Evolutionary conservation across 1,140 invertebrate species (phyloP).

Genomic region (Drosophila bocqueti): DNA sequence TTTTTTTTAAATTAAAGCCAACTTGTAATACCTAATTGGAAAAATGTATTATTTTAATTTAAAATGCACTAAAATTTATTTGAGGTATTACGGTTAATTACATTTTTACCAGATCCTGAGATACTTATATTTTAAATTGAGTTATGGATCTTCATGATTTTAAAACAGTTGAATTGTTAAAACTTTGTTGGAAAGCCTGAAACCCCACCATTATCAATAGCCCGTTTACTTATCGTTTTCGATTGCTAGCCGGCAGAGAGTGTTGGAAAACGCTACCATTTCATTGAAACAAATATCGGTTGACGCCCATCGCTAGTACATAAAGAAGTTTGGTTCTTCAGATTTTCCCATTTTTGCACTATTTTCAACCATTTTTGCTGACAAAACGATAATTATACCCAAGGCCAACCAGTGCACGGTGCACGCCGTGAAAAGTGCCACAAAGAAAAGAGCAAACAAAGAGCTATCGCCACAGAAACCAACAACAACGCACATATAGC

Average conservation of each 20-base stretch:
- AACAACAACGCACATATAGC: slow-evolving; percentile 48
- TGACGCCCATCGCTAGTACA: slow-evolving; percentile 30
- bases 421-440: neutral
- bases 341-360: slow-evolving; percentile 8
- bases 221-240: neutral
- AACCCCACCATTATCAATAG: neutral
- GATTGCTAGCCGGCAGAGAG: slow-evolving; percentile 3
- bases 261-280: slow-evolving; percentile 1
- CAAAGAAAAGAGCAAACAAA: no score
- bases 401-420: neutral
- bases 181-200: neutral
- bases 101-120: no score
- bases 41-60: neutral
- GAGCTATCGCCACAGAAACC: slow-evolving; percentile 5
- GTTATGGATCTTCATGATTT: neutral
- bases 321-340: slow-evolving; percentile 21
- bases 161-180: neutral
- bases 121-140: neutral
- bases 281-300: neutral
- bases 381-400: neutral
- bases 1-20: neutral
- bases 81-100: neutral
- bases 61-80: neutral
- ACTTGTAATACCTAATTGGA: neutral
- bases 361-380: slow-evolving; percentile 1